Conservation (phyloP, 1,140 invertebrate species). For the Coptotermes formosanus region DNA sequence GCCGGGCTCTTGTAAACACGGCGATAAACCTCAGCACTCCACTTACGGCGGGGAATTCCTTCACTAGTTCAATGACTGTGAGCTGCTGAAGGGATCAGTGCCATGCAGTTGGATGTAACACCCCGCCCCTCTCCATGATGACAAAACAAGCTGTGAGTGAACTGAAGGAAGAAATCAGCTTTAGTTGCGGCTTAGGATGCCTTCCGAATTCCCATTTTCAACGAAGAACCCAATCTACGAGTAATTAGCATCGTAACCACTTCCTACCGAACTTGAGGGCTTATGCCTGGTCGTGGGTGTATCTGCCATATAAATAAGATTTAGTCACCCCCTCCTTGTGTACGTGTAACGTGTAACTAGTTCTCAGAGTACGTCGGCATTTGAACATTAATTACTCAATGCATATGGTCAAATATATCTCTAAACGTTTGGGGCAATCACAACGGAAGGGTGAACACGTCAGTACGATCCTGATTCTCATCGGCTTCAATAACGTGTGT, state of each 20-base stretch:
- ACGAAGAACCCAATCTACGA: background rate
- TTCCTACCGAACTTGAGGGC: background rate
- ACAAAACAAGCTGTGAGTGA: no score
- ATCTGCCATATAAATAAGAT: background rate
- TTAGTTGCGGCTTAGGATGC: background rate
- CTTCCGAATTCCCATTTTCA: background rate
- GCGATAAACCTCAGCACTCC: no score
- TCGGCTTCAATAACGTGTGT: background rate
- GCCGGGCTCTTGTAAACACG: no score
- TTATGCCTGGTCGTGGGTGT: no score
- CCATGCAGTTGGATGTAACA: no score
- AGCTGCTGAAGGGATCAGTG: no score
- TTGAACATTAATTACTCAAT: background rate
- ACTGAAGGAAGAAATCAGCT: background rate
- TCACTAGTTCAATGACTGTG: no score
- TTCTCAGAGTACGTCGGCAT: background rate
- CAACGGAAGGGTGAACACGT: background rate
- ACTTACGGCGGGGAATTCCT: no score
- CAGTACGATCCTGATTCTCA: background rate
- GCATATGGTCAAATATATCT: background rate
- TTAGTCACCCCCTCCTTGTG: background rate
- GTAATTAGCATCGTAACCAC: background rate
- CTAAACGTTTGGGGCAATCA: background rate
- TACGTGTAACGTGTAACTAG: background rate
- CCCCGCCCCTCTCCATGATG: no score